phyloP scores from a whole-genome alignment of 92 coral and sea anemone species.

The Plumapathes pennacea region DNA sequence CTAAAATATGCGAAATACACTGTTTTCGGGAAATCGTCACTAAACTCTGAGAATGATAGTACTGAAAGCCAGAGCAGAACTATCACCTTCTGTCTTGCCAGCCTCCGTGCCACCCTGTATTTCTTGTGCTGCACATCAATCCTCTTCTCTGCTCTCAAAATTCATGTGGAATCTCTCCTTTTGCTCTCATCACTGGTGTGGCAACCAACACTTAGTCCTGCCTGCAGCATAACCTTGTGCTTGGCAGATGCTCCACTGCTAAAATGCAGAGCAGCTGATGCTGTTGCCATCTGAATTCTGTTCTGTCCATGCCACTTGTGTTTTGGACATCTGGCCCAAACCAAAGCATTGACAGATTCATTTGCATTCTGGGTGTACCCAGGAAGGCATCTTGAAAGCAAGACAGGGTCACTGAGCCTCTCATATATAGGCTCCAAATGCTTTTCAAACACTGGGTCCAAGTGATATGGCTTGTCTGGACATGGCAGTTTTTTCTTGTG shows the following conservation, averaged over 20 bases:
- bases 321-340: slow-evolving; percentile 7
- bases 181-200: slow-evolving; percentile 14
- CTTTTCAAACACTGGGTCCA: slow-evolving; percentile 28
- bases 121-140: slow-evolving; percentile 18
- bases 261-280: slow-evolving; percentile 21
- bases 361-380: slow-evolving; percentile 12
- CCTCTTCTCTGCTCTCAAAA: slow-evolving; percentile 11
- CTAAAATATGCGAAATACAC: slow-evolving; percentile 18
- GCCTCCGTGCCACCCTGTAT: slow-evolving; percentile 23
- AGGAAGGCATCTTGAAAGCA: slow-evolving; percentile 7
- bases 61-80: slow-evolving; percentile 1
- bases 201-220: slow-evolving; percentile 23
- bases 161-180: slow-evolving; percentile 26
- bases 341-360: slow-evolving; percentile 16
- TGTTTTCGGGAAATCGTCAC: slow-evolving; percentile 18
- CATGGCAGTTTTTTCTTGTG: slow-evolving; percentile 16
- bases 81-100: slow-evolving; percentile 23
- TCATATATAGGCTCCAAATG: slow-evolving; percentile 1
- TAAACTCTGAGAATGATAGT: background rate
- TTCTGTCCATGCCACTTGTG: slow-evolving; percentile 10
- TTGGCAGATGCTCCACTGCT: slow-evolving; percentile 30
- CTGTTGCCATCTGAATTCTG: slow-evolving; percentile 16
- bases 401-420: slow-evolving; percentile 21
- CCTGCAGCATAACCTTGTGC: slow-evolving; percentile 18
- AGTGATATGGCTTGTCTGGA: slow-evolving; percentile 22